Conservation (phyloP, 2,113 vertebrate species). For the Ceyx margarethae region DNA sequence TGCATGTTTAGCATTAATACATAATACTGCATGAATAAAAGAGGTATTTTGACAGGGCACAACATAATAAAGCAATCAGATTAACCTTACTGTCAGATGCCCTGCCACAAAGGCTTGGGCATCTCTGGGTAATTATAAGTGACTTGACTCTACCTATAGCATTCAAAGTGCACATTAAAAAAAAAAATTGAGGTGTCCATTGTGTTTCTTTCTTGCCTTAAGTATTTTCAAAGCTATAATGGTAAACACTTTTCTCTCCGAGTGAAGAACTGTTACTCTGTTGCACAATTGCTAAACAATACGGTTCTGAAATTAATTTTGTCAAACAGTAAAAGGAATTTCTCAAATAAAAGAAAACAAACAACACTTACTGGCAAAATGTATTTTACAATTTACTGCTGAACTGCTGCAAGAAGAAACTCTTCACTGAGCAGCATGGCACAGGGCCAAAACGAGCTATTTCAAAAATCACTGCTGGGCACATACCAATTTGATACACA, state of each 20-base stretch:
- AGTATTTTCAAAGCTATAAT: slow-evolving; percentile 13
- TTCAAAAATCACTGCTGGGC: slow-evolving; percentile 16
- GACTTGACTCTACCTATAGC: background rate
- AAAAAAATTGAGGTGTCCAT: background rate
- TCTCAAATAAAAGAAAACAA: background rate
- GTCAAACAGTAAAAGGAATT: background rate
- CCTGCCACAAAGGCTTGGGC: background rate
- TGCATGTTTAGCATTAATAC: background rate
- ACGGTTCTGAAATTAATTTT: slow-evolving; percentile 46
- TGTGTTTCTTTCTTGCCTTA: background rate
- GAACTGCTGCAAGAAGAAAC: background rate
- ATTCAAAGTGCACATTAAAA: background rate
- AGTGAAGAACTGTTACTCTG: background rate
- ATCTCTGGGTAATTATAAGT: background rate
- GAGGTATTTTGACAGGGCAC: background rate
- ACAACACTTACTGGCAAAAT: background rate
- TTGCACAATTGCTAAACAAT: background rate
- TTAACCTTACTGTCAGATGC: background rate
- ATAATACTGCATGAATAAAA: background rate
- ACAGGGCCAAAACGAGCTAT: background rate
- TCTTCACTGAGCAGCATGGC: slow-evolving; percentile 26
- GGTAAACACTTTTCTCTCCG: background rate
- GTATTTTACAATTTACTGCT: slow-evolving; percentile 26
- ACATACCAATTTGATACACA: slow-evolving; percentile 15
- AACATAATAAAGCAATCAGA: background rate